Conservation (phyloP, 2,797 vertebrate species). For the Chromis chromis region DNA sequence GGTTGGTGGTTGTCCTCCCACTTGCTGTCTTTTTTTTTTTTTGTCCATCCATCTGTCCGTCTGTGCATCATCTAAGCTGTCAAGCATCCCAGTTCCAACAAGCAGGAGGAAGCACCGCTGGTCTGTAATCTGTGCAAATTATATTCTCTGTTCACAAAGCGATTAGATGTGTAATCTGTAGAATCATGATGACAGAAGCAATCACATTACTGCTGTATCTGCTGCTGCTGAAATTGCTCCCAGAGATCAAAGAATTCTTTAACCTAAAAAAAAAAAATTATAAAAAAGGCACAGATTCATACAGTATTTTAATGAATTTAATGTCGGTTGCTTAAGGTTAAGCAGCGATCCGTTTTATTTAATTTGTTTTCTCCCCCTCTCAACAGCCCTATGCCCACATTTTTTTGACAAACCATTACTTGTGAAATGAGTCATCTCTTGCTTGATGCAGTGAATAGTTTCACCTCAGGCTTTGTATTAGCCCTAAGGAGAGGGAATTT, state of each 20-base stretch:
- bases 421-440: conserved; percentile 68
- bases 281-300: conserved; percentile 47
- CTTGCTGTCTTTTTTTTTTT: conserved; percentile 43
- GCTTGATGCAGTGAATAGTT: conserved; percentile 55
- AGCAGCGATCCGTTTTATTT: conserved; percentile 71
- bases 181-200: conserved; percentile 80
- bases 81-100: conserved; percentile 62
- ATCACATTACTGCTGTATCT: conserved; percentile 81
- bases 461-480: conserved; percentile 49
- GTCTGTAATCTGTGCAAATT: conserved; percentile 77
- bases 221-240: conserved; percentile 65
- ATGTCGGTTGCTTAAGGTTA: conserved; percentile 69
- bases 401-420: conserved; percentile 70
- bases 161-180: conserved; percentile 82
- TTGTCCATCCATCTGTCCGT: conserved; percentile 44
- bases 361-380: conserved; percentile 65
- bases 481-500: conserved; percentile 53
- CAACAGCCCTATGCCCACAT: conserved; percentile 42
- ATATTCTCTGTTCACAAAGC: conserved; percentile 71
- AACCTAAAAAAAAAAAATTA: conserved; percentile 50
- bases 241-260: conserved; percentile 73
- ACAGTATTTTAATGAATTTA: conserved; percentile 64
- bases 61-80: conserved; percentile 56
- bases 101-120: conserved; percentile 45
- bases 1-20: conserved; percentile 59